phyloP scores from a whole-genome alignment of 2,888 invertebrate genomes.

The Falcaria lacertinaria region DNA sequence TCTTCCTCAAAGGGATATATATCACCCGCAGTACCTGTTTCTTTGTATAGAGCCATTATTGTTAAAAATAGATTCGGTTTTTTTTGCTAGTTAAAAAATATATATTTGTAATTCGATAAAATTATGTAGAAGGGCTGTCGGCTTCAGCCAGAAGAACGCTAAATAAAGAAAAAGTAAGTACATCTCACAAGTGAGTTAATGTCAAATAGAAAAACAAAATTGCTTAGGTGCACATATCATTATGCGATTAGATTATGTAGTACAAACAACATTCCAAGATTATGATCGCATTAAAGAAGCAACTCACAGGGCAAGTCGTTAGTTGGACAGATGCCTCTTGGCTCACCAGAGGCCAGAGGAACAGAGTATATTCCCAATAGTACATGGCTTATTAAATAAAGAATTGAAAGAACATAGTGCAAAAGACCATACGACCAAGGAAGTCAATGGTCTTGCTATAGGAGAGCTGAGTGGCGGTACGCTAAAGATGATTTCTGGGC shows the following conservation, averaged over 20 bases:
- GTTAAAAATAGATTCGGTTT: too few species aligned
- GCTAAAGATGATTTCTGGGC: slow-evolving; percentile 97
- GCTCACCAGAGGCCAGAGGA: slow-evolving; percentile 89
- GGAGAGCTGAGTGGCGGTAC: slow-evolving; percentile 98
- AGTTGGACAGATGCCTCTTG: slow-evolving; percentile 94
- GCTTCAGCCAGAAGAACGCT: too few species aligned
- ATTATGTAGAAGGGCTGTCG: too few species aligned
- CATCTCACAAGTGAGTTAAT: too few species aligned
- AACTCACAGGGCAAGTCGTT: slow-evolving; percentile 94
- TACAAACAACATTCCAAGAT: slow-evolving; percentile 90
- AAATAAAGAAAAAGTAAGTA: too few species aligned
- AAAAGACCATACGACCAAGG: slow-evolving; percentile 85
- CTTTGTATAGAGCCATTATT: too few species aligned
- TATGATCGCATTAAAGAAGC: slow-evolving; percentile 94
- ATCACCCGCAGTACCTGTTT: too few species aligned
- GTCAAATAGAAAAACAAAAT: too few species aligned
- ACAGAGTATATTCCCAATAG: slow-evolving; percentile 98
- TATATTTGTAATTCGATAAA: too few species aligned
- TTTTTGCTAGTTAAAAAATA: too few species aligned
- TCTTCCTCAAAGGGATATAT: too few species aligned
- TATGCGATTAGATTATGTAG: slow-evolving; percentile 99
- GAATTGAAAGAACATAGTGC: slow-evolving; percentile 91
- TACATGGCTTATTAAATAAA: slow-evolving; percentile 95
- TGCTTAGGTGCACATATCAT: slow-evolving; percentile 98
- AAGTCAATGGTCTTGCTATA: slow-evolving; percentile 95